Base-by-base conservation (phyloP, 2,888 invertebrate genomes). In the Lamellibrachia columna region DNA sequence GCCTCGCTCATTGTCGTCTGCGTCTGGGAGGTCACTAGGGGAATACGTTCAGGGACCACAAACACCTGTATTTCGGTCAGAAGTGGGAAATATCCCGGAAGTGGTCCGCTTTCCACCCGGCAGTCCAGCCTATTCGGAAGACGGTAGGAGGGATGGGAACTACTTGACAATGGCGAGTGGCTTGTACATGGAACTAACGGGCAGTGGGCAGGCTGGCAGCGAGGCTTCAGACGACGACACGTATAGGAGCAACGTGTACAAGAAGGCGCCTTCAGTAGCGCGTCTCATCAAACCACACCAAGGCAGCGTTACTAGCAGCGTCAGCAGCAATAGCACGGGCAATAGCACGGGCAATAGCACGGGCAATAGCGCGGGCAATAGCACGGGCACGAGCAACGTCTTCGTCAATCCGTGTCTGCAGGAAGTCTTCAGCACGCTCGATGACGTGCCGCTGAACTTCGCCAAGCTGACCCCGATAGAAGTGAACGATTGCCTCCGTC, bases 371-470 rank as follows among this genome's bases (percentile, higher is more conserved):
- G n/a, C 15, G 15, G 75, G 75, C n/a, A 75, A 15, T 22, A n/a
- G 75, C 75, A 75, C 15, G 15, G 75, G 75, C n/a, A 75, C 40
- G 40, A 40, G 40, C 40, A 40, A 0, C 75, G 22, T 15, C 22
- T 22, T 11, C 6, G 22, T 75, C 75, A 75, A n/a, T 75, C 75
- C 75, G 75, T 75, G 75, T 15, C 75, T 75, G 15, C 15, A 75
- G 75, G 15, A 75, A n/a, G 75, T 75, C 2, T 75, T 75, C 75
- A 75, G n/a, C 6, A 75, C 75, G 6, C 75, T 75, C 75, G 75
- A 75, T n/a, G 75, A 75, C 75, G 75, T 75, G 22, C 75, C 75
- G 75, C 75, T 75, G 75, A 75, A 75, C 75, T 75, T 75, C 75
- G 15, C 75, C 75, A 75, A 75, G 22, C 22, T 75, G 15, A 75